phyloP scores from a whole-genome alignment of 2,888 invertebrate species.

The Tuberolachnus salignus region DNA sequence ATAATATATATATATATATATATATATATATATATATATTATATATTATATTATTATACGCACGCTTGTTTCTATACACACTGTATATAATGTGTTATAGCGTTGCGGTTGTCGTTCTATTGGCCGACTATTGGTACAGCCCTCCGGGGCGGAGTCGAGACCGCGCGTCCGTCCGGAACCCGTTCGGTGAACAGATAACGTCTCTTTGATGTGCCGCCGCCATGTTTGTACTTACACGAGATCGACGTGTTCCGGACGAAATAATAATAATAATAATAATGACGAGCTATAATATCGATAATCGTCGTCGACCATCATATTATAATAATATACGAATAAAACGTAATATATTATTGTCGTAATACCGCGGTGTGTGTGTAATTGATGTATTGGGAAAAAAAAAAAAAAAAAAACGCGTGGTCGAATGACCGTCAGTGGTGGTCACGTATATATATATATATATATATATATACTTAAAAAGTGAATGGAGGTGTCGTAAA shows the following conservation, averaged over 20 bases:
- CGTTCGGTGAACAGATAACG: constrained; percentile 53
- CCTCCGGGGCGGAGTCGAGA: constrained; percentile 49
- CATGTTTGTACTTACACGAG: constrained; percentile 56
- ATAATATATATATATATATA: too few species aligned
- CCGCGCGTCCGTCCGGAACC: constrained; percentile 48
- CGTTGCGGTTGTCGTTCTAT: constrained; percentile 47
- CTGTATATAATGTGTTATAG: too few species aligned
- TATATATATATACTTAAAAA: neutral
- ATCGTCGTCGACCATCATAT: too few species aligned
- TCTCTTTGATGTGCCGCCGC: constrained; percentile 55
- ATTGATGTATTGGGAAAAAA: too few species aligned
- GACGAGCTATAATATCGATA: too few species aligned
- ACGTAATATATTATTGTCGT: too few species aligned
- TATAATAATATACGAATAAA: too few species aligned
- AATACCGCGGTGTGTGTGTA: too few species aligned
- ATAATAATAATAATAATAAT: constrained; percentile 23
- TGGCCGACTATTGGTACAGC: constrained; percentile 46
- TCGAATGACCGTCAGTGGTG: neutral
- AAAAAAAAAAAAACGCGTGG: neutral
- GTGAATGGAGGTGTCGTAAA: neutral
- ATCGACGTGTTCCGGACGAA: constrained; percentile 35
- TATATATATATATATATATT: too few species aligned
- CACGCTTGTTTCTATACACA: too few species aligned
- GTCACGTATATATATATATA: neutral
- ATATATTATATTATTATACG: too few species aligned